Conservation (phyloP, 1,140 invertebrate genomes). For the Papilio aristodemus region DNA sequence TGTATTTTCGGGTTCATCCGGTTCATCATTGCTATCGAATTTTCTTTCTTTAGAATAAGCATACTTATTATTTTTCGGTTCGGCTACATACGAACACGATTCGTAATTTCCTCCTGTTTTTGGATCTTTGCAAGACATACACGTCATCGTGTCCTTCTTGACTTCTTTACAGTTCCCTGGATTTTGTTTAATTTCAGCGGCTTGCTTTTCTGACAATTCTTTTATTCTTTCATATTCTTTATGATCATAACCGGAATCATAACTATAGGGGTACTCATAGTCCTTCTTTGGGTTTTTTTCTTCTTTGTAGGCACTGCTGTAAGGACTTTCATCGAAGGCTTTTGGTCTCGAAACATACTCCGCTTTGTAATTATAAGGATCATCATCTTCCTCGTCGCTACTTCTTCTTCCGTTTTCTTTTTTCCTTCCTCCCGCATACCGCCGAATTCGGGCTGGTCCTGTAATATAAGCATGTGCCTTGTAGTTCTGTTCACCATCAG, state of each 20-base stretch:
- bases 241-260: conserved; percentile 75
- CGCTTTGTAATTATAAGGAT: conserved; percentile 70
- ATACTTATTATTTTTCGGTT: conserved; percentile 86
- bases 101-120: conserved; percentile 86
- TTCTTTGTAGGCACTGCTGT: conserved; percentile 73
- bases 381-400: conserved; percentile 64
- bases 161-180: conserved; percentile 84
- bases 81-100: conserved; percentile 85
- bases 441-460: conserved; percentile 70
- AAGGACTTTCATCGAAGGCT: conserved; percentile 70
- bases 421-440: conserved; percentile 66
- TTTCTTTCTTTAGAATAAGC: conserved; percentile 83
- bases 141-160: conserved; percentile 83
- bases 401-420: conserved; percentile 60
- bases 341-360: conserved; percentile 76
- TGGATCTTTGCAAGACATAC: conserved; percentile 84
- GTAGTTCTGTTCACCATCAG: conserved; percentile 67
- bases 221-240: conserved; percentile 80
- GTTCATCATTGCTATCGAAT: conserved; percentile 81
- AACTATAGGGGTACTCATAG: conserved; percentile 74
- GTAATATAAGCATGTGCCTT: conserved; percentile 76
- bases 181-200: conserved; percentile 81
- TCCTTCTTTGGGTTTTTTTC: conserved; percentile 67
- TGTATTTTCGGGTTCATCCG: conserved; percentile 70
- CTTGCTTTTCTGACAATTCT: conserved; percentile 80